Conservation (phyloP, 2,113 vertebrate species). For the Megaptera novaeangliae region DNA sequence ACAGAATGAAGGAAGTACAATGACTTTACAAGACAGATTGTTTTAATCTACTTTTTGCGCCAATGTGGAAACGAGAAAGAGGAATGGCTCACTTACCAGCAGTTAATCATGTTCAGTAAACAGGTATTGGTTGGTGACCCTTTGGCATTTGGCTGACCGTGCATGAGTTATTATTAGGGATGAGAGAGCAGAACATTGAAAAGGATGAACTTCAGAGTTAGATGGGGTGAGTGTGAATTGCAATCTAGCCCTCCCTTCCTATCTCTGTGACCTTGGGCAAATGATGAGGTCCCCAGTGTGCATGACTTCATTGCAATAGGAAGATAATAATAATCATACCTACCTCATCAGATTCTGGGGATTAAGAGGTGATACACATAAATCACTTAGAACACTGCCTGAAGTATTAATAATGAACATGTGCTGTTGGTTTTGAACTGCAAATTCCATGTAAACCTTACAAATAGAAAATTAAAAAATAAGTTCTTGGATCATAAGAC, state of each 20-base stretch:
- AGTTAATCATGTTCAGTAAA: not conserved
- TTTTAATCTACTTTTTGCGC: slow-evolving; percentile 14
- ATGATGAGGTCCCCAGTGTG: not conserved
- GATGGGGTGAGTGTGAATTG: not conserved
- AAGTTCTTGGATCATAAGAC: not conserved
- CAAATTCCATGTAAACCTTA: not conserved
- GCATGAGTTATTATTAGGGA: not conserved
- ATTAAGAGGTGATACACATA: not conserved
- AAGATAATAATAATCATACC: not conserved
- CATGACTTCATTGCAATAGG: too few relatives aligned
- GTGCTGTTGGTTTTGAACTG: not conserved
- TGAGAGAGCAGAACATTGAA: not conserved
- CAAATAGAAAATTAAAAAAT: not conserved
- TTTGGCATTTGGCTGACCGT: not conserved
- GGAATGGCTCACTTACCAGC: not conserved
- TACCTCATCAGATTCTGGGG: not conserved
- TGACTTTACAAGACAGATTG: not conserved
- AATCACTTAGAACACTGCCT: not conserved
- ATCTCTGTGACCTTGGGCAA: not conserved
- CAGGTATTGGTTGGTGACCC: not conserved
- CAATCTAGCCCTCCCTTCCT: not conserved
- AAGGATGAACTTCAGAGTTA: accelerated
- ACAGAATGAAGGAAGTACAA: not conserved
- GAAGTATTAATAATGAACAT: not conserved
- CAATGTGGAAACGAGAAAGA: not conserved